phyloP scores from a whole-genome alignment of 2,888 invertebrate genomes.

The Tetranychus piercei region DNA sequence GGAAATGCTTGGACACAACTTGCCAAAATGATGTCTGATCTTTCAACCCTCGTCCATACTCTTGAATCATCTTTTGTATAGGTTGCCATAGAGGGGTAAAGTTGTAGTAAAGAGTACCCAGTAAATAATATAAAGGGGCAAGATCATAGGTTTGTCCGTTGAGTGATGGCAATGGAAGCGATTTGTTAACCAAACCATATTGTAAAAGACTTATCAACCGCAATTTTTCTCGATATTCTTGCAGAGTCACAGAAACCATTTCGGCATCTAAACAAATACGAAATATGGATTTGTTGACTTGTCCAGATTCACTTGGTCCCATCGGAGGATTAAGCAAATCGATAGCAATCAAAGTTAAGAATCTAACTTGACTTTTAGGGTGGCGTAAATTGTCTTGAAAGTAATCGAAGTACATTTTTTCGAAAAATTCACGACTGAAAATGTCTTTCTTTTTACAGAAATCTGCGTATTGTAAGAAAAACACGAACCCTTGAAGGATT shows the following conservation, averaged over 20 bases:
- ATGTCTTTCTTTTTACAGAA: neutral
- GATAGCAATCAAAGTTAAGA: neutral
- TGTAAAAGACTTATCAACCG: constrained; percentile 53
- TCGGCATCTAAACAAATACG: constrained; percentile 49
- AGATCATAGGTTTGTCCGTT: constrained; percentile 13
- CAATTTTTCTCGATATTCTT: constrained; percentile 59
- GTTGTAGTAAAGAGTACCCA: constrained; percentile 62
- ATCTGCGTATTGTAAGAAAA: neutral
- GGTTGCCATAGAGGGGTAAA: constrained; percentile 79
- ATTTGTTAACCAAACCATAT: constrained; percentile 29
- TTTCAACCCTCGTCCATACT: constrained; percentile 43
- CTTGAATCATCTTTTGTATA: constrained; percentile 49
- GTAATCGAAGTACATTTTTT: neutral
- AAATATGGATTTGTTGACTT: constrained; percentile 37
- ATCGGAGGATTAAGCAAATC: constrained; percentile 39
- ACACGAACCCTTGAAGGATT: neutral
- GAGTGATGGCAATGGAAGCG: constrained; percentile 27
- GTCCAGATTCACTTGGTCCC: constrained; percentile 16
- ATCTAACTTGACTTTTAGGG: neutral
- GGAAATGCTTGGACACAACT: neutral
- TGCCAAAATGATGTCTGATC: constrained; percentile 5
- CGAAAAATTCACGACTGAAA: neutral
- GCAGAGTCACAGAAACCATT: constrained; percentile 48
- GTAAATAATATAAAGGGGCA: constrained; percentile 54
- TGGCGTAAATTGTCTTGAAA: constrained; percentile 4